Base-by-base conservation (phyloP, 1,140 invertebrate species). In the Philopotamus ludificatus region DNA sequence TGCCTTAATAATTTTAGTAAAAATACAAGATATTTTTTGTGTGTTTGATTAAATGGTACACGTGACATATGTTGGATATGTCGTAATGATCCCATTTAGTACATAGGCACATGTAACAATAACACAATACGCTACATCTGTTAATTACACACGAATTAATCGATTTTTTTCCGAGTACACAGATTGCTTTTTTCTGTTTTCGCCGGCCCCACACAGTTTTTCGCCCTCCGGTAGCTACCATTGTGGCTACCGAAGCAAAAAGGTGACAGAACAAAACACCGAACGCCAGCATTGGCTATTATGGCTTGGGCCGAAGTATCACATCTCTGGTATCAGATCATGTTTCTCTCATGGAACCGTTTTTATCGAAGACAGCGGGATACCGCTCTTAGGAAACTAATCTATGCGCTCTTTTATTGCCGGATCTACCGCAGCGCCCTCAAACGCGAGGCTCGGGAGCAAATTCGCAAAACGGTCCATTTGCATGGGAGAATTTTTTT, bases 331-430 rank as follows among this genome's bases (percentile, higher is more conserved):
- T 60, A 60, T 60, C 53, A 25, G 50, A 57, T 57, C 57, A 41
- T 60, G 42, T 20, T 60, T 44, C 55, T 58, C 39, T 25, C 23
- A 18, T 45, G 57, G 26, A 47, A 42, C 21, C 21, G 15, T 60
- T 60, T 60, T 60, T 60, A 60, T 60, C 34, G 25, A 22, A 60
- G 41, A 15, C 63, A 65, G 63, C 63, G 59, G 63, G 67, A 26
- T 50, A 25, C 53, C 44, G 16, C 62, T 69, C 63, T 65, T 66
- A 60, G 63, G 67, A 69, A 69, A 62, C 67, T 66, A 69, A 69
- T 69, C 67, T 69, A 60, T 45, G 53, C 57, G 41, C 12, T 57
- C 59, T 55, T 65, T 69, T 69, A 63, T 69, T 63, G 58, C 42
- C 22, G 34, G 54, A 66, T 69, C 67, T 63, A 50, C 63, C 59